Percentiles rank a stretch among this genome's conserved stretches.
Conservation (phyloP, 2,797 vertebrate genomes). For the Pseudomugil tenellus region DNA sequence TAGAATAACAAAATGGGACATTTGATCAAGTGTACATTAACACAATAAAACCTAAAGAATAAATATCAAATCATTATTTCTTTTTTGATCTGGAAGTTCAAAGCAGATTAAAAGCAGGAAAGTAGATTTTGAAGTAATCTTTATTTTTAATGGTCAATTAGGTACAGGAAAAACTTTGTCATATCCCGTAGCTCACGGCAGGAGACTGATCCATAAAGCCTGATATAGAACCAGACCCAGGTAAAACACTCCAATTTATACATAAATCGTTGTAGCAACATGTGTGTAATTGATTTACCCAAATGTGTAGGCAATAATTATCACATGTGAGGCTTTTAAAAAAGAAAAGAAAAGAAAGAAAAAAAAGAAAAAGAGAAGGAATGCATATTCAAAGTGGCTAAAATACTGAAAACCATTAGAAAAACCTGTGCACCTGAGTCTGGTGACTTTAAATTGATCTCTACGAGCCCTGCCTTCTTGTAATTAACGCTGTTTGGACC, state of each 20-base stretch:
- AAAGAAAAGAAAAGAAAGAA: slow-evolving; percentile 13
- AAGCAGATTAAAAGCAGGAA: slow-evolving; percentile 7
- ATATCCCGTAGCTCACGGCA: slow-evolving; percentile 56
- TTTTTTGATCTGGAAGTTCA: background rate
- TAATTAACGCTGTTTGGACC: slow-evolving; percentile 58
- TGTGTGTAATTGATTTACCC: slow-evolving; percentile 28
- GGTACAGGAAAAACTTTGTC: slow-evolving; percentile 66
- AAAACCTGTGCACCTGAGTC: slow-evolving; percentile 50
- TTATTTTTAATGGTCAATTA: slow-evolving; percentile 74
- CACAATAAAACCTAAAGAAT: background rate
- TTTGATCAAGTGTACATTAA: background rate
- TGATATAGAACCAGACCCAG: slow-evolving; percentile 62
- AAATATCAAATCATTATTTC: background rate
- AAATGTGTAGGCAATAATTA: slow-evolving; percentile 34
- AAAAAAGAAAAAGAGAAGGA: slow-evolving; percentile 6
- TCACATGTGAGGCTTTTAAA: slow-evolving; percentile 25
- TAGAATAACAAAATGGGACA: background rate
- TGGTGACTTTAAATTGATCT: slow-evolving; percentile 49
- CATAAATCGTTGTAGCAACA: slow-evolving; percentile 44
- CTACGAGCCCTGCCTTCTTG: slow-evolving; percentile 56
- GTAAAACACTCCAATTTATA: slow-evolving; percentile 44
- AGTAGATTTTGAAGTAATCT: slow-evolving; percentile 55
- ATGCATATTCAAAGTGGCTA: slow-evolving; percentile 44
- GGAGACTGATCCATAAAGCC: slow-evolving; percentile 63
- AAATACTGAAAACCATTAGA: slow-evolving; percentile 59